Base-by-base conservation (phyloP, 2,888 invertebrate genomes). In the Rhingia campestris region DNA sequence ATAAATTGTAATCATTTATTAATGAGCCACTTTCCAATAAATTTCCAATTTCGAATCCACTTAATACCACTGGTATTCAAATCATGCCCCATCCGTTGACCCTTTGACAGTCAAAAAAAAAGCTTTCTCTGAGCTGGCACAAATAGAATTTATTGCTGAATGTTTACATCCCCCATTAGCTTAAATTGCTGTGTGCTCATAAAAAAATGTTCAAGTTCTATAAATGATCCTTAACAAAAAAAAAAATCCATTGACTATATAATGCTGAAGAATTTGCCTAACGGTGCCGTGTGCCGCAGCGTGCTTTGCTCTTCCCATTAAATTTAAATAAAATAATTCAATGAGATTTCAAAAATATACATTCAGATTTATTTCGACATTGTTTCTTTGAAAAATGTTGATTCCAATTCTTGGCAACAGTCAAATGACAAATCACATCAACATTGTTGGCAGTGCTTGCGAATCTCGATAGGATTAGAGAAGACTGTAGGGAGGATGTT, bases 71-170 rank as follows among this genome's bases (percentile, higher is more conserved):
- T 45, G 22, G 53, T 45, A 70, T 76, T 81, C 66, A 76, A 64
- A 81, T 70, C 53, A 64, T 70, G 59, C 59, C 22, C 30, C 12
- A 70, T 39, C 72, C 70, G 10, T 76, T 81, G 76, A 81, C 76
- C 81, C 70, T 66, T 69, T 61, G 43, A 45, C 32, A 58, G 49
- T 22, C 43, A 12, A 22, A 58, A 56, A 66, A 41, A 14, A 3
- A 6, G 4, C 22, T 12, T 41, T 35, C 35, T n/a, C 51, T 39
- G 58, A 63, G 47, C 64, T 39, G 30, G 64, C 64, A 51, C 22
- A 67, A 66, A 53, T 70, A 66, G 51, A 81, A 81, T 81, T 76
- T 76, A 76, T 76, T 72, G 64, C 76, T 12, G 30, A 70, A 75
- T 81, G 51, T 75, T 66, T 59, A 59, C 81, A 76, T 76, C 51